phyloP scores from a whole-genome alignment of 37 sponge, comb jelly and placozoan genomes.

The Lycopodina hypogea region DNA sequence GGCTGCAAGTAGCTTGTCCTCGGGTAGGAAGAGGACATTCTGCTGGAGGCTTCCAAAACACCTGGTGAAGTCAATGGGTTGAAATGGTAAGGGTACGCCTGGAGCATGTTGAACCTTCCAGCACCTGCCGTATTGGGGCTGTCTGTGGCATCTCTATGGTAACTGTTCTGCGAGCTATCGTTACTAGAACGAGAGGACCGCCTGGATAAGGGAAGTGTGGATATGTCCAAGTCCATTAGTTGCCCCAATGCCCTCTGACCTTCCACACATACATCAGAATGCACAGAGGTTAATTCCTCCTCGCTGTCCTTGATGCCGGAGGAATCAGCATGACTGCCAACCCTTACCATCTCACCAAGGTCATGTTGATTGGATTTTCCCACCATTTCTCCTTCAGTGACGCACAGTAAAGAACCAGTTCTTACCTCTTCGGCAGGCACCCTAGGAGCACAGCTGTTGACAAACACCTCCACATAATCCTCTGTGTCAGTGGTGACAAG shows the following conservation, averaged over 20 bases:
- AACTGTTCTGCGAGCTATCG: neutral
- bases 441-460: neutral
- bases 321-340: no score
- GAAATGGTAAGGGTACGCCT: neutral
- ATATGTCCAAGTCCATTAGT: neutral
- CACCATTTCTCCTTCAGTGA: neutral
- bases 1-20: neutral
- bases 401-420: neutral
- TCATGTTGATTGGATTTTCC: neutral
- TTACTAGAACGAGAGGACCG: neutral
- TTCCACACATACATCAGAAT: neutral
- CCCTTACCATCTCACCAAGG: neutral
- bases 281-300: neutral
- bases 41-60: neutral
- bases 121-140: neutral
- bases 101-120: neutral
- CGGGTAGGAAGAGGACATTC: slow-evolving; percentile 10
- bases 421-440: neutral
- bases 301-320: no score
- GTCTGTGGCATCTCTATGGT: neutral
- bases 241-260: neutral
- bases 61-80: neutral
- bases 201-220: slow-evolving; percentile 3
- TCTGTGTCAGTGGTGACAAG: neutral
- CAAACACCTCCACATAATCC: slow-evolving; percentile 27